phyloP scores from a whole-genome alignment of 2,888 invertebrate species.

The Imbricaverruca yamaguchii region DNA sequence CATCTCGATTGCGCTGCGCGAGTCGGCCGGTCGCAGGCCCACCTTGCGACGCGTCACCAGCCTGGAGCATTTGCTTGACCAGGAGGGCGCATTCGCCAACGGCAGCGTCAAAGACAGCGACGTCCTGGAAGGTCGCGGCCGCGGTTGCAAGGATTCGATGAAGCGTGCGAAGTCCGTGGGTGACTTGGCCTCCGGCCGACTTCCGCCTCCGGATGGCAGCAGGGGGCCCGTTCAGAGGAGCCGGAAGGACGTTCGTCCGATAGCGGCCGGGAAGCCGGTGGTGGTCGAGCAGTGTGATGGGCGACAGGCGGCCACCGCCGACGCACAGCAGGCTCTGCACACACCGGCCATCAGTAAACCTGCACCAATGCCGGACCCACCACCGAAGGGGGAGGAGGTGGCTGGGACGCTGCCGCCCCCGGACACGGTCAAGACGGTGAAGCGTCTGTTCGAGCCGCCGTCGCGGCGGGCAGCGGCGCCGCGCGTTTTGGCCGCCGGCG shows the following conservation, averaged over 20 bases:
- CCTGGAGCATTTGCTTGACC: constrained; percentile 74
- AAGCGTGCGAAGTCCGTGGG: constrained; percentile 82
- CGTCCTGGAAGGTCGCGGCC: constrained; percentile 36
- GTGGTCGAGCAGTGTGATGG: constrained; percentile 13
- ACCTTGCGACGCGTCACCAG: constrained; percentile 73
- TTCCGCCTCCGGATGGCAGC: background rate
- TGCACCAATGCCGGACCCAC: constrained; percentile 7
- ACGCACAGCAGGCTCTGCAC: constrained; percentile 17
- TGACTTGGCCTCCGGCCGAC: constrained; percentile 49
- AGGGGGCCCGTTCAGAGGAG: background rate
- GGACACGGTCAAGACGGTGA: constrained; percentile 77
- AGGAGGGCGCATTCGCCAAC: constrained; percentile 41
- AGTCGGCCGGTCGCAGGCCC: constrained; percentile 50
- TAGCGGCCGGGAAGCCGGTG: background rate
- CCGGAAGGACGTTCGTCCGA: background rate
- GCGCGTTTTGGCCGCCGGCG: constrained; percentile 36
- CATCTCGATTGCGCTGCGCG: constrained; percentile 73
- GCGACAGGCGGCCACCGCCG: background rate
- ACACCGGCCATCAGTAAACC: constrained; percentile 25
- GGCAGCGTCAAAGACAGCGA: constrained; percentile 35
- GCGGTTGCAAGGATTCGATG: constrained; percentile 49
- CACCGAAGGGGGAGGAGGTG: constrained; percentile 47
- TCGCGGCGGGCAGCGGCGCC: constrained; percentile 22
- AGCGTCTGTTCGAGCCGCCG: constrained; percentile 67
- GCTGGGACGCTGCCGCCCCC: constrained; percentile 67